Evolutionary conservation across 1,140 invertebrate genomes (phyloP).

Genomic region (Dendroctonus valens): DNA sequence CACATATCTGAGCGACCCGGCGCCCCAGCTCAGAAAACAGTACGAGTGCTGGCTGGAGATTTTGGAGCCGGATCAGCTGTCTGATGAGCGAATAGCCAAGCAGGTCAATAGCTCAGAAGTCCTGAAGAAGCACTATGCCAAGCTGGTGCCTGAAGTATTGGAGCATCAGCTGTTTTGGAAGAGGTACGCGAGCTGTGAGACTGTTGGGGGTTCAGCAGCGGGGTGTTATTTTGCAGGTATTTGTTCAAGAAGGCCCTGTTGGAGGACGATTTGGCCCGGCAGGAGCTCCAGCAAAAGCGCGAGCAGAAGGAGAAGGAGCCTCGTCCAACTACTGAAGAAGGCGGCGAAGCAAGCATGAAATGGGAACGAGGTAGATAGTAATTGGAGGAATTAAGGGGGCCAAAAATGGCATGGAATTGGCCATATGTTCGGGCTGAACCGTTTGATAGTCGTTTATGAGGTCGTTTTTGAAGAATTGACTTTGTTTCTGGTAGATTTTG

Average conservation of each 20-base stretch:
- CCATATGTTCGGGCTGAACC: no score
- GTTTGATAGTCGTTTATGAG: no score
- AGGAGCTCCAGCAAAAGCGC: slow-evolving; percentile 46
- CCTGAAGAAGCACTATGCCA: slow-evolving; percentile 54
- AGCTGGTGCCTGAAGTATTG: slow-evolving; percentile 57
- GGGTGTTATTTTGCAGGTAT: slow-evolving; percentile 49
- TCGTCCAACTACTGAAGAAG: slow-evolving; percentile 17
- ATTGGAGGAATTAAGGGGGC: no score
- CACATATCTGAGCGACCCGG: slow-evolving; percentile 52
- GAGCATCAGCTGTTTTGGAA: slow-evolving; percentile 59
- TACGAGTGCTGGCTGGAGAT: slow-evolving; percentile 55
- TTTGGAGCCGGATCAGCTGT: slow-evolving; percentile 51
- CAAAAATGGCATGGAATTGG: no score
- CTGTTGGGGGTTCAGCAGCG: no score
- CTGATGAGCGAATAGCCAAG: slow-evolving; percentile 49
- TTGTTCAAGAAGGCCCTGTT: slow-evolving; percentile 60
- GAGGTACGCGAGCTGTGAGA: slow-evolving; percentile 41
- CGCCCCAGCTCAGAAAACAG: slow-evolving; percentile 45
- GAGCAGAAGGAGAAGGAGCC: slow-evolving; percentile 42
- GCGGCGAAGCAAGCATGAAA: slow-evolving; percentile 38
- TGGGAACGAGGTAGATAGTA: slow-evolving; percentile 50
- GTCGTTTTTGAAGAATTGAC: no score
- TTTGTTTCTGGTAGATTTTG: slow-evolving; percentile 57
- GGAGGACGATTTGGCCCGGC: slow-evolving; percentile 57
- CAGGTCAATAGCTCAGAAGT: slow-evolving; percentile 53